Base-by-base conservation (phyloP, 1,140 invertebrate genomes). In the Goniozus legneri region DNA sequence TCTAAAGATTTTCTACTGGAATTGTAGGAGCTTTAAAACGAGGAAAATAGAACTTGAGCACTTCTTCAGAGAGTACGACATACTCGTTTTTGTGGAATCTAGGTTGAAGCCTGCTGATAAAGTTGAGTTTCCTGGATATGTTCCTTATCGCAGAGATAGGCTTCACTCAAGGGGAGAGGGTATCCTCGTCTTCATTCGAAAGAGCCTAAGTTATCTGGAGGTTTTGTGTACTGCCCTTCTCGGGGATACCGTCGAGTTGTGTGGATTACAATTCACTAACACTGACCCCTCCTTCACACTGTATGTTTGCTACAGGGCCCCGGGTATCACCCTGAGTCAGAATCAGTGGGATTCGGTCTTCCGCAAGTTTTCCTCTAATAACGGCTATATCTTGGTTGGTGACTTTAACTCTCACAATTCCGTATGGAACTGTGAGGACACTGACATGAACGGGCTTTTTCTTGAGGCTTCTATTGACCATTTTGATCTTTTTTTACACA, bases 331-430 rank as follows among this genome's bases (percentile, higher is more conserved):
- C 10, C 19, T 35, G 8, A 18, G 24, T 0, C 19, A 34, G n/a
- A 3, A 32, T 12, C 8, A 44, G 6, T 53, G 51, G 51, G 15
- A 48, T 3, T 10, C 33, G 1, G 32, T 48, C 8, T 10, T 41
- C 3, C 3, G 7, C 3, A 33, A 14, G 8, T 3, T 20, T 1
- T 40, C 33, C 10, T 8, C 48, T 35, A 7, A 15, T 4, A 20
- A 13, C 2, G 24, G 32, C 8, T 36, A 10, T 14, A 38, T 47
- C 16, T 8, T 46, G 2, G 12, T 50, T 14, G 39, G 52, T 0
- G 52, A 54, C 27, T 49, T 54, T 12, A 54, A 54, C 15, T 22
- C 44, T 0, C 43, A 50, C 8, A 10, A 45, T 18, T 35, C 10
- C 3, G 10, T 12, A 2, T 44, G 43, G 52, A 50, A 50, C 13